Evolutionary conservation across 2,113 vertebrate genomes (phyloP).

Genomic region (Pseudolaguvia tuberculata): DNA sequence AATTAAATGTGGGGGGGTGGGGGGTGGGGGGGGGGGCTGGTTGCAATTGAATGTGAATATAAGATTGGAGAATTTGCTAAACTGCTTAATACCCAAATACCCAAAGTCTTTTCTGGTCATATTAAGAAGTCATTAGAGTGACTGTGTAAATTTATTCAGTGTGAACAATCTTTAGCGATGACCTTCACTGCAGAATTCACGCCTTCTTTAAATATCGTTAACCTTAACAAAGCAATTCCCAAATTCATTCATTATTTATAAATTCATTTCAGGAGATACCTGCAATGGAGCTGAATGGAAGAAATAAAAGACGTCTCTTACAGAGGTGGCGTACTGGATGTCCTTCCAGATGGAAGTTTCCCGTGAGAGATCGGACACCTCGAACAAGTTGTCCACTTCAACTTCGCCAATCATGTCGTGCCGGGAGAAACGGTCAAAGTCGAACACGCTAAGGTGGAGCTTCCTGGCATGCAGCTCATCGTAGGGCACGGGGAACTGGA

Average conservation of each 20-base stretch:
- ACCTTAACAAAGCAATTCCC: neutral
- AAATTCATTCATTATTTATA: too few species aligned
- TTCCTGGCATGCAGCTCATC: constrained; percentile 84
- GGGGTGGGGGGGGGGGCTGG: too few species aligned
- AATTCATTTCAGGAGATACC: too few species aligned
- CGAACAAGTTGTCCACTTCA: constrained; percentile 92
- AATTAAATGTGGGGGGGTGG: neutral
- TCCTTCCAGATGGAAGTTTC: constrained; percentile 95
- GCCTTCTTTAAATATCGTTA: neutral
- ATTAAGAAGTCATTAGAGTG: neutral
- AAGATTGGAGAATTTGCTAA: constrained; percentile 1
- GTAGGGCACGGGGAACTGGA: constrained; percentile 87
- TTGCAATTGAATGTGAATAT: too few species aligned
- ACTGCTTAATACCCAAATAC: neutral
- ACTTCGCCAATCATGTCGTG: constrained; percentile 99
- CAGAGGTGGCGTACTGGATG: constrained; percentile 73
- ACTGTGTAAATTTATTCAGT: constrained; percentile 4
- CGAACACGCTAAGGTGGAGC: constrained; percentile 94
- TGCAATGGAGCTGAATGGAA: neutral
- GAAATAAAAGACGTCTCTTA: constrained; percentile 51
- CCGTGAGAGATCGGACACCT: constrained; percentile 88
- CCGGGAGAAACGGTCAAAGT: constrained; percentile 97
- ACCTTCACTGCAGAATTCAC: neutral
- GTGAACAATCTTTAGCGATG: constrained; percentile 2
- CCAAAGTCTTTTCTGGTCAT: neutral